phyloP scores from a whole-genome alignment of 2,888 invertebrate genomes.

The Syritta pipiens region DNA sequence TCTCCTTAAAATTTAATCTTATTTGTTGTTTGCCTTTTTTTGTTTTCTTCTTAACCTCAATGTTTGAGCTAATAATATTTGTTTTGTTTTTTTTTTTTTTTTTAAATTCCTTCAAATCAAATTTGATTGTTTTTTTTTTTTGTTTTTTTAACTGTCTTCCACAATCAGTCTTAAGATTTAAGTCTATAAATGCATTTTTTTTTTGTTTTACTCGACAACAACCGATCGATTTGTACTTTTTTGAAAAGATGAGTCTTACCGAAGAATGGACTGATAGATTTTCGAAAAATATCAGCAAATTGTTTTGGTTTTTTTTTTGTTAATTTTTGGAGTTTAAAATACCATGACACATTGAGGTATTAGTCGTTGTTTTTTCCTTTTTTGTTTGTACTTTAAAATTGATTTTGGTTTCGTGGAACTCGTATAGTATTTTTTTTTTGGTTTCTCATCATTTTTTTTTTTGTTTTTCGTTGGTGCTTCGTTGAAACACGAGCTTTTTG shows the following conservation, averaged over 20 bases:
- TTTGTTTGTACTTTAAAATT: not conserved
- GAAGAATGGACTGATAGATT: slow-evolving; percentile 15
- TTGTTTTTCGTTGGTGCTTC: slow-evolving; percentile 57
- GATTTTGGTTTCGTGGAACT: slow-evolving; percentile 19
- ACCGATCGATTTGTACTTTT: slow-evolving; percentile 51
- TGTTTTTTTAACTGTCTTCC: slow-evolving; percentile 60
- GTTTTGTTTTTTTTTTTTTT: slow-evolving; percentile 32
- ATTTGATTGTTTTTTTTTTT: slow-evolving; percentile 61
- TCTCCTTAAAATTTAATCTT: slow-evolving; percentile 11
- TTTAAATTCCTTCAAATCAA: slow-evolving; percentile 52
- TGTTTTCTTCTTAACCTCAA: slow-evolving; percentile 57
- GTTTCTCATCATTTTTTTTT: slow-evolving; percentile 1
- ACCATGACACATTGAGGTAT: slow-evolving; percentile 12
- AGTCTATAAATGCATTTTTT: slow-evolving; percentile 46
- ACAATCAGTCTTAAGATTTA: slow-evolving; percentile 64
- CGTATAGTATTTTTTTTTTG: not conserved
- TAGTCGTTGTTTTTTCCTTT: slow-evolving; percentile 22
- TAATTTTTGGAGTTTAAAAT: too few species aligned
- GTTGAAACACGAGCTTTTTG: slow-evolving; percentile 45
- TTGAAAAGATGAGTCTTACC: slow-evolving; percentile 20
- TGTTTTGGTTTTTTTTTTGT: too few species aligned
- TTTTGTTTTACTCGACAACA: slow-evolving; percentile 63
- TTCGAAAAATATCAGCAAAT: slow-evolving; percentile 3
- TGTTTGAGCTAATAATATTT: slow-evolving; percentile 59
- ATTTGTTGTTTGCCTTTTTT: slow-evolving; percentile 6